phyloP scores from a whole-genome alignment of 2,113 vertebrate genomes.

The Pyxicephalus adspersus region DNA sequence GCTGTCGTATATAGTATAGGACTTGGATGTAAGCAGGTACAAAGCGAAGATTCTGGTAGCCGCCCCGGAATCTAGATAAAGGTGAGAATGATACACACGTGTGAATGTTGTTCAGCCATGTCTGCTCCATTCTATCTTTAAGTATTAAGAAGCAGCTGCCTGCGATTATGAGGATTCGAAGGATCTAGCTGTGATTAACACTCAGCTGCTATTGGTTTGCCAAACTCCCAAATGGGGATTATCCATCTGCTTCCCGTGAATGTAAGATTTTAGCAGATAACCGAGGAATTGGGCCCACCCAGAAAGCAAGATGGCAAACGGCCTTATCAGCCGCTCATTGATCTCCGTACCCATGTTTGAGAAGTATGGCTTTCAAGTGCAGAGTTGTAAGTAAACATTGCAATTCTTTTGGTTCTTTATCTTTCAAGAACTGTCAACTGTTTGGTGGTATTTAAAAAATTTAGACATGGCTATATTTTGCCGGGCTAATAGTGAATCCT shows the following conservation, averaged over 20 bases:
- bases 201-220: constrained; percentile 77
- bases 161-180: constrained; percentile 75
- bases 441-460: no score
- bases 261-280: constrained; percentile 76
- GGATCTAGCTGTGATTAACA: constrained; percentile 80
- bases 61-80: not conserved
- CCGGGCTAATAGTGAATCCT: no score
- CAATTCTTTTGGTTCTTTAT: no score
- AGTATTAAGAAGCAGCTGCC: constrained; percentile 76
- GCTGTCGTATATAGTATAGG: no score
- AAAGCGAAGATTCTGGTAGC: not conserved
- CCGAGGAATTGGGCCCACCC: constrained; percentile 72
- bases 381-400: no score
- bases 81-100: constrained; percentile 22
- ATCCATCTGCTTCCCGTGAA: constrained; percentile 73
- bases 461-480: no score
- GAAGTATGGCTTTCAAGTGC: no score
- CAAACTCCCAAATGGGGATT: constrained; percentile 78
- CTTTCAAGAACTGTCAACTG: no score
- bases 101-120: not conserved
- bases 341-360: no score
- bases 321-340: constrained; percentile 12
- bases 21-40: no score
- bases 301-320: constrained; percentile 60
- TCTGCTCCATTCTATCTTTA: constrained; percentile 64